A percentile compares a stretch with the other conserved stretches of the same genome.
Conservation (phyloP, 2,113 vertebrate genomes). For the Cryptomyrus ogoouensis region DNA sequence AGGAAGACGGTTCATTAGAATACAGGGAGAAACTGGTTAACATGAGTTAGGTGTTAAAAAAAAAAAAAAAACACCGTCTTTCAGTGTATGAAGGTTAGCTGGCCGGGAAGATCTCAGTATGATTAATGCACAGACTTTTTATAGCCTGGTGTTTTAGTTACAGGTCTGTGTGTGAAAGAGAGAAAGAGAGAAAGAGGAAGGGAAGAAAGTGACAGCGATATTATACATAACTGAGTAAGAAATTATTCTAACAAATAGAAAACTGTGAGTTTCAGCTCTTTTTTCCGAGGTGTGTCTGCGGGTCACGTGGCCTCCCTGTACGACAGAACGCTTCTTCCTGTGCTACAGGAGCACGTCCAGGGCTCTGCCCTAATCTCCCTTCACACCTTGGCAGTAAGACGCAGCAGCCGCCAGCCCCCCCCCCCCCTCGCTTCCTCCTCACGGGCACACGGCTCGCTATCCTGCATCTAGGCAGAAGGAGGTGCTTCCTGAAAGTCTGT, state of each 20-base stretch:
- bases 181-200: background rate
- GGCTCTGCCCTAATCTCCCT: background rate
- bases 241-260: background rate
- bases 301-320: background rate
- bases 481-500: background rate
- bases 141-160: background rate
- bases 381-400: background rate
- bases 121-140: conserved; percentile 10
- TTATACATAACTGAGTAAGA: background rate
- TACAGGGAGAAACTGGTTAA: background rate
- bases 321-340: background rate
- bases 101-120: background rate
- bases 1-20: background rate
- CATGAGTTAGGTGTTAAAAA: background rate
- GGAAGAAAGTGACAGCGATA: background rate
- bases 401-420: background rate
- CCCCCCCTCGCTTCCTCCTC: background rate
- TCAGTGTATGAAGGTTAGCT: conserved; percentile 9
- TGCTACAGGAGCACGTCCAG: background rate
- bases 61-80: background rate
- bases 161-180: conserved; percentile 1
- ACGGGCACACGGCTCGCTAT: background rate
- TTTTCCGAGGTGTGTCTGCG: background rate
- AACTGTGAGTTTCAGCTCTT: background rate
- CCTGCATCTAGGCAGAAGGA: background rate